Conservation (phyloP, 2,888 invertebrate genomes). For the Drosophila atripex region DNA sequence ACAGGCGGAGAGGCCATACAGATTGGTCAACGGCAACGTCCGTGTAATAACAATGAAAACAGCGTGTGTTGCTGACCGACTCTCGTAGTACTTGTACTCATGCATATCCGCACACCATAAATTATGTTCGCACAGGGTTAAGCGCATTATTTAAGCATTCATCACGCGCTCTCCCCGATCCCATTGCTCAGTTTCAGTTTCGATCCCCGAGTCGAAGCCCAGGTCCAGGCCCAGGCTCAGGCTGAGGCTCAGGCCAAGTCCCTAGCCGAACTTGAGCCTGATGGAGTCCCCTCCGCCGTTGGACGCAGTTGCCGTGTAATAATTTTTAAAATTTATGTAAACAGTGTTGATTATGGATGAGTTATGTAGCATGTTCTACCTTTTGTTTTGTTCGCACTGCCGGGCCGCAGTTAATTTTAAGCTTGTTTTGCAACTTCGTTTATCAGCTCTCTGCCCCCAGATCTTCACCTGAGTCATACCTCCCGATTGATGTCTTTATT, state of each 20-base stretch:
- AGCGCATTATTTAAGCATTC: conserved; percentile 81
- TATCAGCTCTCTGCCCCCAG: conserved; percentile 29
- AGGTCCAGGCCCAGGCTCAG: conserved; percentile 16
- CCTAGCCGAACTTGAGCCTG: conserved; percentile 12
- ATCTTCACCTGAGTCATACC: conserved; percentile 64
- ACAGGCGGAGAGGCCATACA: conserved; percentile 32
- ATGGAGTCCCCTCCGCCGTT: conserved; percentile 7
- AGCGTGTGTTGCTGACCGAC: conserved; percentile 58
- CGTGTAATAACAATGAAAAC: conserved; percentile 77
- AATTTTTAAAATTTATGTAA: conserved; percentile 78
- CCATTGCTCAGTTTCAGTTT: conserved; percentile 19
- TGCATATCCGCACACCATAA: conserved; percentile 80
- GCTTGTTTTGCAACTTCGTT: conserved; percentile 62
- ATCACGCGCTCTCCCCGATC: conserved; percentile 63
- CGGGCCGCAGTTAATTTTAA: conserved; percentile 69
- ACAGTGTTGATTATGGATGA: conserved; percentile 80
- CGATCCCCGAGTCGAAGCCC: conserved; percentile 22
- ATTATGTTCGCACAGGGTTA: conserved; percentile 82
- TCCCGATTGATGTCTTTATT: conserved; percentile 75
- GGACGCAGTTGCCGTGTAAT: conserved; percentile 64
- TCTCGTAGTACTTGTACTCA: conserved; percentile 47
- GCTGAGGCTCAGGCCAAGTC: conserved; percentile 5
- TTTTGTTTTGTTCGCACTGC: conserved; percentile 61
- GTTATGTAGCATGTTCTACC: conserved; percentile 75
- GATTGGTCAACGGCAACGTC: conserved; percentile 70